Conservation (phyloP, 2,797 vertebrate species). For the Malurus leucopterus region DNA sequence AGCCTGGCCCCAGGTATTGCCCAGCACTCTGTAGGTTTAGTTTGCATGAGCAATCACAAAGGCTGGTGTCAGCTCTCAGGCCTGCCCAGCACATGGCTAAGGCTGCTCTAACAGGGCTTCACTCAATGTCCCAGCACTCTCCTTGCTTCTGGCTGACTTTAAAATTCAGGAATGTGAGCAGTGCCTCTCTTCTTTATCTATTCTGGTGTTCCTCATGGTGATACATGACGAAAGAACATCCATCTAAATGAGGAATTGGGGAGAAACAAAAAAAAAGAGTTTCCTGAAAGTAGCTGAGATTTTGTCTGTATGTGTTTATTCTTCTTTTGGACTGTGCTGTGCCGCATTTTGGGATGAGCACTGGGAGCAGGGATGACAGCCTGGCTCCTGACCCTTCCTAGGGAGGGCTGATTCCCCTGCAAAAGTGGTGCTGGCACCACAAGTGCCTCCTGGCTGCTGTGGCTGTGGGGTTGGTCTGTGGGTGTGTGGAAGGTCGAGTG, state of each 20-base stretch:
- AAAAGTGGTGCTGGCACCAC: rapidly evolving
- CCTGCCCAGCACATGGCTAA: neutral
- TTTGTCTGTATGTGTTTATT: neutral
- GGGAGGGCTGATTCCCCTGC: neutral
- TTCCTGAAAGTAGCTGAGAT: neutral
- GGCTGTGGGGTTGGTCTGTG: neutral
- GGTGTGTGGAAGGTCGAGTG: rapidly evolving
- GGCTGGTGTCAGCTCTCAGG: neutral
- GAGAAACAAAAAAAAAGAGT: neutral
- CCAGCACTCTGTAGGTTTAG: neutral
- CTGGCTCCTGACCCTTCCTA: neutral
- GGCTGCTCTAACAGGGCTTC: neutral
- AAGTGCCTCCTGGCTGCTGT: neutral
- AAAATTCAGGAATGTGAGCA: neutral
- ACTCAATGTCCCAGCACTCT: neutral
- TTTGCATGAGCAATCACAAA: neutral
- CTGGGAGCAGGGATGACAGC: neutral
- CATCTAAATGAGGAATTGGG: neutral
- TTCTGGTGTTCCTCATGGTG: neutral
- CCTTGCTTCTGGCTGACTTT: neutral
- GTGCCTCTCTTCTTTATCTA: neutral
- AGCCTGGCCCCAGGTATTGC: neutral
- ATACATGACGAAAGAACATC: rapidly evolving
- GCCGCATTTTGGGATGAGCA: neutral
- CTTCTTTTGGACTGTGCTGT: neutral